Evolutionary conservation across 2,888 invertebrate genomes (phyloP).

Genomic region (Temnothorax unifasciatus): DNA sequence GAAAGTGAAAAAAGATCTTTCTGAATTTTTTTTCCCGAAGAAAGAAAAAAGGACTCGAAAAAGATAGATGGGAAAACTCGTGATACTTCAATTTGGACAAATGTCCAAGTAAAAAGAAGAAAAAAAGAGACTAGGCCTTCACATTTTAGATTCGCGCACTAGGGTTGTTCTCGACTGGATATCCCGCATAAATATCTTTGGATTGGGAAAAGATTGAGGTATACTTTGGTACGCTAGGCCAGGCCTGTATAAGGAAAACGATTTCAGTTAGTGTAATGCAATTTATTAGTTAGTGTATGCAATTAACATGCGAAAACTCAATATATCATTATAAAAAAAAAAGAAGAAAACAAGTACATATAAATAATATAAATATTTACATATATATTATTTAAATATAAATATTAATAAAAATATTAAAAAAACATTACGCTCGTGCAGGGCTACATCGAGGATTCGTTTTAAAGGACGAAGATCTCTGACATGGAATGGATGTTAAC

Average conservation of each 20-base stretch:
- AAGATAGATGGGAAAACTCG: not conserved
- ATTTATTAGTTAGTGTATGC: conserved; percentile 78
- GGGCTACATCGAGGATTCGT: conserved; percentile 65
- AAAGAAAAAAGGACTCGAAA: not conserved
- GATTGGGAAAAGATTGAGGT: conserved; percentile 73
- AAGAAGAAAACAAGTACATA: conserved; percentile 50
- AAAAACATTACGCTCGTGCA: conserved; percentile 66
- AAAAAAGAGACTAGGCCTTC: conserved; percentile 59
- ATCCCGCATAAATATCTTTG: conserved; percentile 69
- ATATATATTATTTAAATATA: conserved; percentile 68
- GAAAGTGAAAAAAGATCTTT: not conserved
- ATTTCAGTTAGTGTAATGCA: conserved; percentile 78
- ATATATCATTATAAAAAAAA: conserved; percentile 64
- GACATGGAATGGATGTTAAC: conserved; percentile 53
- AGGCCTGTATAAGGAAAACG: conserved; percentile 80
- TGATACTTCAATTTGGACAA: not conserved
- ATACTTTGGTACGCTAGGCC: conserved; percentile 86
- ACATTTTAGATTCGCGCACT: conserved; percentile 47
- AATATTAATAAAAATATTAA: conserved; percentile 69
- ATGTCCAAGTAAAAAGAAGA: not conserved
- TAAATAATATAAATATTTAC: conserved; percentile 59
- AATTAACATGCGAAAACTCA: conserved; percentile 80
- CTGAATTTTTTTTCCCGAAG: not conserved
- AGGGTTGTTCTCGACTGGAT: conserved; percentile 31
- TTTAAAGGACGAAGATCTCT: conserved; percentile 66